Evolutionary conservation across 2,113 vertebrate genomes (phyloP), one percentile per base, ranked within the genome.

Genomic region (Apteryx owenii): DNA sequence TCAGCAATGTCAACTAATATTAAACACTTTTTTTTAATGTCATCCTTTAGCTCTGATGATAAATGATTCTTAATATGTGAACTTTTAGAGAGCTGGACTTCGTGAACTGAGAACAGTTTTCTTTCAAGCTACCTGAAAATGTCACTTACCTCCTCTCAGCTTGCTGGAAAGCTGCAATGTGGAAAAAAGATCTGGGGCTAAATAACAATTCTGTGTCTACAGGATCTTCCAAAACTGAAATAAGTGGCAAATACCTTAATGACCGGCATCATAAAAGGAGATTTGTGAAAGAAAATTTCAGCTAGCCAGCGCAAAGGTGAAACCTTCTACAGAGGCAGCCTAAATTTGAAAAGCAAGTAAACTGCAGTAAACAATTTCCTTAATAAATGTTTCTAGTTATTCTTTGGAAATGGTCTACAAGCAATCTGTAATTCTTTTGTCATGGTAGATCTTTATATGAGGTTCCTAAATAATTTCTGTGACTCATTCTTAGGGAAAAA

Each of bases 61-160:
- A 83, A 91, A 85, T 46, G 9, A 51, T 91, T 87, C 54, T 56
- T 81, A 75, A 82, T 29, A 5, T n/a, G 42, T 93, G 81, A 97
- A 86, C 38, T 79, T 90, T 87, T 38, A 56, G 78, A 83, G 88
- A 81, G 15, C 44, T 75, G 29, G n/a, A 76, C n/a, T 81, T 85
- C 17, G 22, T 38, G 13, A 89, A 78, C 83, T 46, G 19, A 72
- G 40, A 88, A 18, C 26, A 68, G 44, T 66, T 96, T 92, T 81
- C 78, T 68, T 93, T 79, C 64, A 73, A 95, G 48, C 31, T 56
- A 31, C 68, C 53, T 53, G 22, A 51, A 95, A 96, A 95, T 88
- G 38, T 61, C 68, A 83, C n/a, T 95, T 92, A 9, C 9, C 22
- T 87, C 21, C 50, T 91, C 85, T 88, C 84, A 85, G 68, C 73